Percentiles rank a stretch among this genome's conserved stretches.
These are phyloP conservation scores for Caranx ignobilis DNA, from an alignment of 2,113 vertebrate species.

Conservation along the genomic window DNA sequence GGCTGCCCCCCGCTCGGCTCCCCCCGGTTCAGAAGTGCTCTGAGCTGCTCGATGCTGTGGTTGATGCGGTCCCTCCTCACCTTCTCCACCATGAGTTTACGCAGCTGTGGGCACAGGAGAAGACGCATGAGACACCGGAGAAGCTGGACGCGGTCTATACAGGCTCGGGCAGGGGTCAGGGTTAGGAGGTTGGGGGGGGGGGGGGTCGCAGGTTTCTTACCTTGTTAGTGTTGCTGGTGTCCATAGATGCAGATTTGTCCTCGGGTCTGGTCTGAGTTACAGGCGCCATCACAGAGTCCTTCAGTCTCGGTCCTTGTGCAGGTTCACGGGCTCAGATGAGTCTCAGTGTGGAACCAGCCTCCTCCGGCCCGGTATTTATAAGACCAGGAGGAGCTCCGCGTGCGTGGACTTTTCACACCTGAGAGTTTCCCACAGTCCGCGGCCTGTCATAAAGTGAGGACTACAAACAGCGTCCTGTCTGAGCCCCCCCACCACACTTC, in stretches of 20 bases:
- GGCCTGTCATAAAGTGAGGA: constrained; percentile 19
- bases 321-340: background rate
- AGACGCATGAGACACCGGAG: background rate
- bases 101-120: constrained; percentile 75
- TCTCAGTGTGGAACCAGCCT: background rate
- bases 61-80: constrained; percentile 88
- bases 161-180: no score
- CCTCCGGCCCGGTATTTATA: constrained; percentile 1
- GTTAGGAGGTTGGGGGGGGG: no score
- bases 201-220: background rate
- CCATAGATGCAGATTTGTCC: background rate
- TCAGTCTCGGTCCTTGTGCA: background rate
- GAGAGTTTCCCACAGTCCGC: constrained; percentile 49
- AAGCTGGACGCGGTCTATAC: no score
- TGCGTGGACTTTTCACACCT: constrained; percentile 27
- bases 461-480: constrained; percentile 9
- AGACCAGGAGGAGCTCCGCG: background rate
- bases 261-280: constrained; percentile 2
- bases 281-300: constrained; percentile 20
- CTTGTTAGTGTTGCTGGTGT: constrained; percentile 13
- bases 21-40: constrained; percentile 79
- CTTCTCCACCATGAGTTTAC: constrained; percentile 86
- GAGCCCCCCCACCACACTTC: background rate
- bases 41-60: constrained; percentile 89
- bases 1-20: constrained; percentile 72